Evolutionary conservation across 2,797 vertebrate species (phyloP), one percentile per base, ranked within the genome.

Genomic region (Thaleichthys pacificus): DNA sequence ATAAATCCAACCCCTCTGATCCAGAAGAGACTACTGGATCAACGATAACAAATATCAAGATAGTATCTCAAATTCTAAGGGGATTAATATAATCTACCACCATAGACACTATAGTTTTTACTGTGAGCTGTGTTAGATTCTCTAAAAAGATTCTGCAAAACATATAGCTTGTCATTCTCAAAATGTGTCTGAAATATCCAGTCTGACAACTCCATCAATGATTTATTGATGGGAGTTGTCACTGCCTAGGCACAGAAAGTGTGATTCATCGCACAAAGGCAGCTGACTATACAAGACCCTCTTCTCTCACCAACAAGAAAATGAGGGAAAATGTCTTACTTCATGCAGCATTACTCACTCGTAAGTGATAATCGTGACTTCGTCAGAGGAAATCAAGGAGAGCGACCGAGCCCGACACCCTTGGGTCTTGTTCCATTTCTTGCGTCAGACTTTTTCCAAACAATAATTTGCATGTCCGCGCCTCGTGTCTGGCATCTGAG

Each of bases 1-100:
- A 85, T 90, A 88, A 85, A 89, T 85, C 76, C 79, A 85, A 87
- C 79, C 54, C 72, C 71, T 66, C 78, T 78, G 83, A 82, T 61
- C 77, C 65, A 42, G 77, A 86, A 85, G 69, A 74, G 75, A 74
- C 78, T 83, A 83, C 61, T 71, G 68, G 49, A 62, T 80, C 71
- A 78, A 11, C 68, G 74, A 69, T 74, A 70, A 72, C 72, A 21
- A 56, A 12, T 60, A 51, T 62, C 21, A n/a, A 75, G 30, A 71
- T 75, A 64, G 47, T 11, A 35, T 38, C 56, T 28, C 11, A 61
- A 22, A 21, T 61, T 61, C 21, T 58, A 4, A 24, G 22, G 11
- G 58, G 58, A 61, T 61, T 61, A 22, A 61, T 61, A 61, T 28
- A 61, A 61, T 61, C 58, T 15, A 22, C 58, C 22, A 61, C 28